Evolutionary conservation across 2,113 vertebrate species (phyloP).

Genomic region (Aepyceros melampus): DNA sequence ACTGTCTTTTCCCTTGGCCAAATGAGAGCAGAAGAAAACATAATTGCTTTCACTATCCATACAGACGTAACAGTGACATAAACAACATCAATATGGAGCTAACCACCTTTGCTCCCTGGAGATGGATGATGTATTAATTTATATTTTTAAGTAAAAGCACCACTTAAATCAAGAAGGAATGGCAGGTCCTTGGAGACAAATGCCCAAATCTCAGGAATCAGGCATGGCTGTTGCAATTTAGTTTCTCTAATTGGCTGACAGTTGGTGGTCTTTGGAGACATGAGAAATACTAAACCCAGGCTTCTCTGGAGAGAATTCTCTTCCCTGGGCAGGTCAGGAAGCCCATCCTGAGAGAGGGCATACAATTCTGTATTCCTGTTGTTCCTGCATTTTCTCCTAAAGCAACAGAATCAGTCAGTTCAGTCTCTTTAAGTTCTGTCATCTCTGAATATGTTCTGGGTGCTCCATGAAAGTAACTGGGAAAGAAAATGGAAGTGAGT

Average conservation of each 20-base stretch:
- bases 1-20: conserved; percentile 46
- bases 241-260: neutral
- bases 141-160: conserved; percentile 72
- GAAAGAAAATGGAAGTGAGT: neutral
- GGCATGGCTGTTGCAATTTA: conserved; percentile 15
- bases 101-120: conserved; percentile 32
- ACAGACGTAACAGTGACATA: conserved; percentile 46
- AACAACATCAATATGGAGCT: conserved; percentile 13
- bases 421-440: neutral
- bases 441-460: neutral
- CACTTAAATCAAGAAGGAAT: conserved; percentile 43
- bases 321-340: neutral
- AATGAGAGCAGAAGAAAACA: conserved; percentile 63
- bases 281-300: neutral
- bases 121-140: conserved; percentile 73
- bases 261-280: neutral
- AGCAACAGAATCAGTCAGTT: neutral
- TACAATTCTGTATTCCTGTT: neutral
- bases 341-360: neutral
- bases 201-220: conserved; percentile 45
- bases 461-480: neutral
- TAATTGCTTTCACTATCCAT: conserved; percentile 66
- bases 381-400: neutral
- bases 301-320: neutral
- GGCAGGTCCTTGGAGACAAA: conserved; percentile 33